These are phyloP conservation scores for Tribolium freemani DNA, from an alignment of 2,888 invertebrate genomes.

Conservation along the genomic window DNA sequence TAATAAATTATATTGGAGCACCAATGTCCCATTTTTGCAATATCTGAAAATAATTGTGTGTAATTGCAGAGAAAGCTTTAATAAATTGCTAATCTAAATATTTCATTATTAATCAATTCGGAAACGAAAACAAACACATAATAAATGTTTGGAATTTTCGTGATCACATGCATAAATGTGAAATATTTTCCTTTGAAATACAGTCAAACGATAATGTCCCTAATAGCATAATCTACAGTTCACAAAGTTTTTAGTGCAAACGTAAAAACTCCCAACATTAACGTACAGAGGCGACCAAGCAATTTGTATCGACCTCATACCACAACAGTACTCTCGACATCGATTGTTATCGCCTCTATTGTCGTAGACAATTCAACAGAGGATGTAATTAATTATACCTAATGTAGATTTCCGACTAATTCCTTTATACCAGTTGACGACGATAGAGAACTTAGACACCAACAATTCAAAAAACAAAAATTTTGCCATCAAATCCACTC, in stretches of 20 bases:
- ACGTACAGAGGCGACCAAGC: slow-evolving; percentile 48
- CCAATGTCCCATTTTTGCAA: slow-evolving; percentile 12
- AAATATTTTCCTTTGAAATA: not conserved
- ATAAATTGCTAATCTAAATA: not conserved
- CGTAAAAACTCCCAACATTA: not conserved
- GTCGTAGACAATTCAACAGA: slow-evolving; percentile 53
- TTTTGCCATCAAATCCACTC: not conserved
- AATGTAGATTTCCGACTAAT: slow-evolving; percentile 48
- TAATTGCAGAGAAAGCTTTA: not conserved
- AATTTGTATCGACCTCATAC: slow-evolving; percentile 54
- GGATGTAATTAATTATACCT: slow-evolving; percentile 57
- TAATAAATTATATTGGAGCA: slow-evolving; percentile 26
- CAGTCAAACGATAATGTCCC: not conserved
- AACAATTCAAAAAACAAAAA: not conserved
- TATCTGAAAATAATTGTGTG: not conserved
- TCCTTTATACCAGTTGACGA: slow-evolving; percentile 31
- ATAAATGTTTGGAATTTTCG: not conserved
- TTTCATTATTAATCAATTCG: not conserved
- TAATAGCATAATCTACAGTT: not conserved
- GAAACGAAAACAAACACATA: not conserved
- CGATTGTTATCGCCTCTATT: slow-evolving; percentile 56
- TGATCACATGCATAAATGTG: not conserved
- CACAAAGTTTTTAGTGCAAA: not conserved
- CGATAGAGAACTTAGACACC: not conserved
- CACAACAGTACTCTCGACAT: slow-evolving; percentile 52